These are phyloP conservation scores for Galagoides demidoff DNA, from an alignment of 2,797 vertebrate species.

Conservation along the genomic window DNA sequence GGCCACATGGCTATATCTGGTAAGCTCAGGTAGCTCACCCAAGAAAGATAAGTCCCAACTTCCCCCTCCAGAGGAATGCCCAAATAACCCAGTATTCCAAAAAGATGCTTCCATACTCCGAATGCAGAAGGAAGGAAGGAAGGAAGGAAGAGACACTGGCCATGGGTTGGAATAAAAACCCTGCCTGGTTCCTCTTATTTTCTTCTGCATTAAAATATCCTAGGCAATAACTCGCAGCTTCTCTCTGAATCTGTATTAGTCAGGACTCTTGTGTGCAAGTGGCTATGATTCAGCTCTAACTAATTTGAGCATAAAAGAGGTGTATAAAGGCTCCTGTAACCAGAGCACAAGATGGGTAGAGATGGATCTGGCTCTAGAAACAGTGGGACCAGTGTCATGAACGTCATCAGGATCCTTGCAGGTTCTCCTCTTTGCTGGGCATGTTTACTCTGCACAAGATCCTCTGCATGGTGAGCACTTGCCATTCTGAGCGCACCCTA, in stretches of 20 bases:
- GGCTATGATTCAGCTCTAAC: background rate
- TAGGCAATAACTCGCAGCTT: background rate
- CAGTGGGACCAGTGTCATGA: background rate
- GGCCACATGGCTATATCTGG: background rate
- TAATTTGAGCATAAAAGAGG: background rate
- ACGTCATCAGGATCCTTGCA: background rate
- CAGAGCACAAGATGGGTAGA: background rate
- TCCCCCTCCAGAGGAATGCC: background rate
- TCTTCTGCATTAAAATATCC: slow-evolving; percentile 28
- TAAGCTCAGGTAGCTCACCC: too few relatives aligned
- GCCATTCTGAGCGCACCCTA: background rate
- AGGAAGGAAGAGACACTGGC: too few relatives aligned
- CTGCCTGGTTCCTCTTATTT: background rate
- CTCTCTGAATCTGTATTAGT: background rate
- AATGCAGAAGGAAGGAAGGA: background rate
- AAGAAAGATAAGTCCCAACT: background rate
- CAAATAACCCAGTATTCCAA: background rate
- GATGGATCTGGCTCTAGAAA: background rate
- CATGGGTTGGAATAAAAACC: background rate
- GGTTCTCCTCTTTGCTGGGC: background rate
- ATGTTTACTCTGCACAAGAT: background rate
- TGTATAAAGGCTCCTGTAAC: background rate
- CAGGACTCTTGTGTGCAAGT: background rate
- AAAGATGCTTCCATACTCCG: background rate
- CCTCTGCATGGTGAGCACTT: background rate